Base-by-base conservation (phyloP, 64 coral and sea anemone genomes). In the Montipora sp. region DNA sequence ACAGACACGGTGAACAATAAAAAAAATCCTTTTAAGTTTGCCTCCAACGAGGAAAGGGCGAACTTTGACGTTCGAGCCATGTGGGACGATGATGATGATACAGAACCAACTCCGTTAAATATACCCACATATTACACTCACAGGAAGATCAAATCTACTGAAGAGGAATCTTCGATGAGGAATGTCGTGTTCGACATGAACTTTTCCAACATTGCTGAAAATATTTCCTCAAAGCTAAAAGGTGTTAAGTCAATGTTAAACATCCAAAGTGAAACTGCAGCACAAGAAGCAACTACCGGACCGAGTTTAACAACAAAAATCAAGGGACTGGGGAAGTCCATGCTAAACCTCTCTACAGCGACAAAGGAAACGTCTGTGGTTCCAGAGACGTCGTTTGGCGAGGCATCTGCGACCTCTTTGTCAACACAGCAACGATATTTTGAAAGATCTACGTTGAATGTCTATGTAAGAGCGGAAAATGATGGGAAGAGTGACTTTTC, bases 301-400 rank as follows among this genome's bases (percentile, higher is more conserved):
- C 82, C 63, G 19, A 84, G 82, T 71, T 84, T 84, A 47, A 87
- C 91, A 2, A 70, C 83, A 6, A 93, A 73, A 49, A 21, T 93
- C 47, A 93, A 93, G 68, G 91, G 83, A n/a, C 9, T 93, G 8
- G 91, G 91, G 27, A 93, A 93, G 48, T 93, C 91, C 1, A 67
- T 93, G 75, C 82, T 84, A 12, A 84, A 84, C n/a, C 12, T 84
- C 20, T 84, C 82, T 20, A 46, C 59, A 9, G 16, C 82, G 18
- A 20, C 82, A 46, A 71, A 84, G 3, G 82, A 69, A 2, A 14
- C 60, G 6, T 47, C 45, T 15, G 13, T n/a, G 27, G 8, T 27
- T 15, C 21, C 58, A 8, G 36, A 11, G 12, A 46, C 80, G 27
- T 66, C 57, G 10, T 60, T 10, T 45, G 46, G 6, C 3, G 45